Conservation (phyloP, 37 sponge, comb jelly and placozoan species). For the Diacarnus erythraeanus region DNA sequence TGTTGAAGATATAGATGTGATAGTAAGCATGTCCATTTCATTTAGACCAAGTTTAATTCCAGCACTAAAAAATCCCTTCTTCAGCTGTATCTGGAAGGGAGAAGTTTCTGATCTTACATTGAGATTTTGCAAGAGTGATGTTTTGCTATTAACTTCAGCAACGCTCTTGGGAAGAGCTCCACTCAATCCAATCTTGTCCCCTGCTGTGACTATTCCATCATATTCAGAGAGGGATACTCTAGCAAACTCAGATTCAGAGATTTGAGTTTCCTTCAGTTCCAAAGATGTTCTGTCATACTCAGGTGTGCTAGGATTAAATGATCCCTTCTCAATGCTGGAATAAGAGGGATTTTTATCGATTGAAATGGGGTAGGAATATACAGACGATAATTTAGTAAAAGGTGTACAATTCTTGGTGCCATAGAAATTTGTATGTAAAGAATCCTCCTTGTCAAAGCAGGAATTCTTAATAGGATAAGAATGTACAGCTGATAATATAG, state of each 20-base stretch:
- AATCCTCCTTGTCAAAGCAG: no score
- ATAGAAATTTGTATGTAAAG: no score
- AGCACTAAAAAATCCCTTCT: slow-evolving; percentile 56
- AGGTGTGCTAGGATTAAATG: slow-evolving; percentile 3
- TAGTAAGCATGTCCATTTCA: slow-evolving; percentile 45
- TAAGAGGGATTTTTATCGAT: no score
- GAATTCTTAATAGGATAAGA: no score
- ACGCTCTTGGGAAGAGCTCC: not conserved
- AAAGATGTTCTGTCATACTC: slow-evolving; percentile 12
- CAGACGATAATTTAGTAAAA: no score
- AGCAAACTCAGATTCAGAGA: slow-evolving; percentile 12
- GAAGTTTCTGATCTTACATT: slow-evolving; percentile 13
- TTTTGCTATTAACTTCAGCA: not conserved
- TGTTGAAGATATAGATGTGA: slow-evolving; percentile 40
- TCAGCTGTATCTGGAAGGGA: slow-evolving; percentile 72
- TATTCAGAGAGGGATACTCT: no score
- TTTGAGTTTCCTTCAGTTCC: slow-evolving; percentile 13
- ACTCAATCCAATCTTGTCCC: no score
- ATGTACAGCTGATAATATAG: no score
- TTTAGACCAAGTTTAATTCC: slow-evolving; percentile 45
- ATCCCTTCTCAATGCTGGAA: no score
- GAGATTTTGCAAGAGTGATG: not conserved
- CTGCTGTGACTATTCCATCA: no score
- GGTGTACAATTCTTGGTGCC: no score
- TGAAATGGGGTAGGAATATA: no score